Base-by-base conservation (phyloP, 1,140 invertebrate genomes). In the Drosophila mayri region DNA sequence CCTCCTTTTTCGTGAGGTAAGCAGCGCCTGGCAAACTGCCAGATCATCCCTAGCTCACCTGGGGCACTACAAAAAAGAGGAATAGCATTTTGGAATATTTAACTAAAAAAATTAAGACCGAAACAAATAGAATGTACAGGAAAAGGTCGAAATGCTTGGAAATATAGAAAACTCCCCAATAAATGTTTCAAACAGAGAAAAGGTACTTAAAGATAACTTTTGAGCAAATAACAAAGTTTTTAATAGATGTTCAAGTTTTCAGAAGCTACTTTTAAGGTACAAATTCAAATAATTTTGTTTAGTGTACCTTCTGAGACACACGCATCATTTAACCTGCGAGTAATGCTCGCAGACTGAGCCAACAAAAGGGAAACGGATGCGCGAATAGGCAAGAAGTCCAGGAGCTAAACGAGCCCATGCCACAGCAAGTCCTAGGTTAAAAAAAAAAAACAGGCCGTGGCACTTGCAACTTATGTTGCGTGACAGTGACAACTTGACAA, bases 401-500 rank as follows among this genome's bases (percentile, higher is more conserved):
- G 37, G 11, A 22, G 14, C 25, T 5, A 20, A 25, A 40, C 35
- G 35, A 38, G 61, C 50, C 46, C 57, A 38, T 25, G 35, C 61
- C 18, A 16, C 8, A 1, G 2, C 25, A 12, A 3, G 3, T 50
- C 6, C 28, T 32, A 50, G 49, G 11, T 11, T 12, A 18, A 11
- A 49, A 20, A 37, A 41, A 30, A 52, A 55, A 37, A 61, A n/a
- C n/a, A n/a, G 60, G 67, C 55, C 30, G 49, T 58, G 55, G 54
- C 75, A 78, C 84, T 84, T 63, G 78, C 85, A 90, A 90, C 85
- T 90, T 90, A 90, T 90, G 85, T 90, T 90, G 86, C 85, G 85
- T 90, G 85, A 90, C 85, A 90, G 85, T 90, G 85, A 90, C 86
- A 90, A 90, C 85, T 90, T 90, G 85, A 90, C 85, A 90, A 90